Conservation (phyloP, 2,113 vertebrate species). For the Menidia beryllina region DNA sequence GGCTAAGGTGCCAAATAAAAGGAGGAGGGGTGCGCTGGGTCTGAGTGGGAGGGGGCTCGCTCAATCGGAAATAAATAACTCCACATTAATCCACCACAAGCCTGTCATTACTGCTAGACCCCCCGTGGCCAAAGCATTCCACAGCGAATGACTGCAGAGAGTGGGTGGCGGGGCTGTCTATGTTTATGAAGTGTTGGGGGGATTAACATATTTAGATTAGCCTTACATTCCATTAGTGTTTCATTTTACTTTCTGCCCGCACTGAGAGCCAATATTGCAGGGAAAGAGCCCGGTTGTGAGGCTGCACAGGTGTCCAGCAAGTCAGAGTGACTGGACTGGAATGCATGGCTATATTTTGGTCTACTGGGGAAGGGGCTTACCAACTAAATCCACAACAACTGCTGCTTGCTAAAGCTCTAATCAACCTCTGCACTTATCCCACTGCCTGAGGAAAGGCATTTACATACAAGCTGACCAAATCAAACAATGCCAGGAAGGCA, state of each 20-base stretch:
- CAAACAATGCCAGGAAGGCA: constrained; percentile 27
- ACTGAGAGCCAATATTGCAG: constrained; percentile 33
- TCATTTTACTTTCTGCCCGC: constrained; percentile 59
- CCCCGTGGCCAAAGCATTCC: constrained; percentile 79
- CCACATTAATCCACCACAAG: constrained; percentile 79
- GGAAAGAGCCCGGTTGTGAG: neutral
- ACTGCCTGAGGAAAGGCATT: constrained; percentile 36
- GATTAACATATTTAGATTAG: constrained; percentile 86
- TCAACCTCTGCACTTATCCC: constrained; percentile 45
- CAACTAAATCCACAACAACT: constrained; percentile 50
- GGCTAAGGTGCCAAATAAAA: constrained; percentile 16
- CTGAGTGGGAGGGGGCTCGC: constrained; percentile 36
- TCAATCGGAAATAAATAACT: constrained; percentile 82
- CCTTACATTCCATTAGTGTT: constrained; percentile 81
- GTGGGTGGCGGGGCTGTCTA: constrained; percentile 65
- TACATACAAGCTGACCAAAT: constrained; percentile 39
- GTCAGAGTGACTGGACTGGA: constrained; percentile 56
- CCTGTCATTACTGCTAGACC: constrained; percentile 78
- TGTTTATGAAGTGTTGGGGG: constrained; percentile 74
- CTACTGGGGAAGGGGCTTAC: constrained; percentile 45
- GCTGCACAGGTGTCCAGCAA: constrained; percentile 53
- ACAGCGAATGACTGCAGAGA: constrained; percentile 66
- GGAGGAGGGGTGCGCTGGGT: constrained; percentile 1
- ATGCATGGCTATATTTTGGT: constrained; percentile 45
- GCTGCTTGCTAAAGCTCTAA: constrained; percentile 33